phyloP scores from a whole-genome alignment of 2,113 vertebrate species.

The Burhinus oedicnemus region DNA sequence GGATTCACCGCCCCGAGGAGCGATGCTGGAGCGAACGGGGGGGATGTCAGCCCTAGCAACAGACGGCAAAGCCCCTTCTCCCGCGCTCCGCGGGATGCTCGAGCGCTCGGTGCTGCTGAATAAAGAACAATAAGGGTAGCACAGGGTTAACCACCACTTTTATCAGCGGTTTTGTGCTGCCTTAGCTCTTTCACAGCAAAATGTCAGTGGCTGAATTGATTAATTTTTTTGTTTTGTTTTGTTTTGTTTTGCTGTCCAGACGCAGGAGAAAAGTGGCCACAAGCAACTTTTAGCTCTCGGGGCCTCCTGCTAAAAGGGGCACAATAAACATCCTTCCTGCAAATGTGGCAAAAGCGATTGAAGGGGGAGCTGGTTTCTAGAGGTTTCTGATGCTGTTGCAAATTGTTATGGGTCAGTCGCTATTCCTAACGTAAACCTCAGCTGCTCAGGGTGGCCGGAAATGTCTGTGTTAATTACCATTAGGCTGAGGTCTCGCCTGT shows the following conservation, averaged over 20 bases:
- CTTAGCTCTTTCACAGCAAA: constrained; percentile 66
- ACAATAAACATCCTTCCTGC: background rate
- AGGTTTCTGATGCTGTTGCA: constrained; percentile 9
- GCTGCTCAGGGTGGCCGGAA: constrained; percentile 41
- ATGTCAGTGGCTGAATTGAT: constrained; percentile 64
- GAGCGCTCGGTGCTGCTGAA: background rate
- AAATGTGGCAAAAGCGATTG: constrained; percentile 12
- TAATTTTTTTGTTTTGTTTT: background rate
- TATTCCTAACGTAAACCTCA: constrained; percentile 32
- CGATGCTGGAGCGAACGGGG: background rate
- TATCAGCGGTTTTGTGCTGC: constrained; percentile 38
- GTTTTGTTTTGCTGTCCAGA: constrained; percentile 46
- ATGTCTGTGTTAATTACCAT: constrained; percentile 37
- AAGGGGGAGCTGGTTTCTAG: constrained; percentile 1
- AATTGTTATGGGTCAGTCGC: constrained; percentile 42
- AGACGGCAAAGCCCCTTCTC: constrained; percentile 63
- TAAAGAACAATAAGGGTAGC: constrained; percentile 62
- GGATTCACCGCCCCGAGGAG: constrained; percentile 41
- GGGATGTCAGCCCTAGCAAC: constrained; percentile 77
- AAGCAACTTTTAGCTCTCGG: constrained; percentile 53
- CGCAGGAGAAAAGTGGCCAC: constrained; percentile 49
- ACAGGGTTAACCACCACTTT: constrained; percentile 71
- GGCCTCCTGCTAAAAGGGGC: background rate
- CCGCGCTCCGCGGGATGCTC: background rate
- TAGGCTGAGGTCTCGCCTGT: constrained; percentile 6